phyloP scores from a whole-genome alignment of 2,888 invertebrate species.

The Notodonta dromedarius region DNA sequence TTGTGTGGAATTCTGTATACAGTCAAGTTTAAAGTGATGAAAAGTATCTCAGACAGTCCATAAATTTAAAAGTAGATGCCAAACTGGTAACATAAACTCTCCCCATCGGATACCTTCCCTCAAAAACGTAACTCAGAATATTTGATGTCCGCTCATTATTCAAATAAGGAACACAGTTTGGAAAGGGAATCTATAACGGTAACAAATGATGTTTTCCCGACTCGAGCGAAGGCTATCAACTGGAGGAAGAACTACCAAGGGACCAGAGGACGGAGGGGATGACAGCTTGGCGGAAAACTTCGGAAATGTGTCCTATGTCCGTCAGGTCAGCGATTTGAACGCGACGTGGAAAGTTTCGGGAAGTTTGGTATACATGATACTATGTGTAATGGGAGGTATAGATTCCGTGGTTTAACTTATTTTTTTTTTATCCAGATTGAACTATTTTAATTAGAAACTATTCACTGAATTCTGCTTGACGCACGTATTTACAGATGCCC shows the following conservation, averaged over 20 bases:
- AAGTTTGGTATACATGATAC: not conserved
- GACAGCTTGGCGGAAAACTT: not conserved
- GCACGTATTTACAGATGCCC: too few species aligned
- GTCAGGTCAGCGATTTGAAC: not conserved
- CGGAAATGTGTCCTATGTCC: slow-evolving; percentile 1
- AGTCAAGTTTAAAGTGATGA: too few species aligned
- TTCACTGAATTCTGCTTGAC: too few species aligned
- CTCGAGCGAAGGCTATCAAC: not conserved
- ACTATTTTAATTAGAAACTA: too few species aligned
- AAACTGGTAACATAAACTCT: not conserved
- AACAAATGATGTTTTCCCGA: not conserved
- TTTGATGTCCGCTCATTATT: slow-evolving; percentile 2
- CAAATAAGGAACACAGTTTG: not conserved
- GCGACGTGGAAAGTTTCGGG: not conserved
- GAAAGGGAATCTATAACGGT: slow-evolving; percentile 1
- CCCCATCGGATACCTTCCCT: not conserved
- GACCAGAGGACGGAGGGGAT: not conserved
- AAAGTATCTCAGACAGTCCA: too few species aligned
- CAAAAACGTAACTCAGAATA: not conserved
- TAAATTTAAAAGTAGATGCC: too few species aligned
- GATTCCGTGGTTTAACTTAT: too few species aligned
- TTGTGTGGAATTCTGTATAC: too few species aligned
- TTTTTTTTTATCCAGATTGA: too few species aligned
- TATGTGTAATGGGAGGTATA: not conserved
- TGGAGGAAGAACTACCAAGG: not conserved